phyloP scores from a whole-genome alignment of 2,113 vertebrate genomes.

The Phyllostomus discolor region DNA sequence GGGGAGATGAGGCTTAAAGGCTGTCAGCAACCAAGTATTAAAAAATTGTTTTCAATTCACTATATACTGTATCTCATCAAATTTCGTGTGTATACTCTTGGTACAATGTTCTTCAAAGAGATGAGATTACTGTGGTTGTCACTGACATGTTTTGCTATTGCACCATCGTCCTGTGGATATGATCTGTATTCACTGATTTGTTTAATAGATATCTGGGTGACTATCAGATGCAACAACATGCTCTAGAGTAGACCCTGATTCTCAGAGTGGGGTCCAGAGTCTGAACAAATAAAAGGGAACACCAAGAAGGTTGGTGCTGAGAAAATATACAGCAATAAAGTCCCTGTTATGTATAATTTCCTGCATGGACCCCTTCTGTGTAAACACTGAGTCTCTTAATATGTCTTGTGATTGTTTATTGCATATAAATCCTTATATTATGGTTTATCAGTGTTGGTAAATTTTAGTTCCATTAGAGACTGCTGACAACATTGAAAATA shows the following conservation, averaged over 20 bases:
- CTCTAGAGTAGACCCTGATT: background rate
- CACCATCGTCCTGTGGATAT: background rate
- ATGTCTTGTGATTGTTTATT: background rate
- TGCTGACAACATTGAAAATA: background rate
- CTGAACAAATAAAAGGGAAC: background rate
- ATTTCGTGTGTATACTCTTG: accelerated
- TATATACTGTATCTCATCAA: background rate
- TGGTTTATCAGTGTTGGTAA: background rate
- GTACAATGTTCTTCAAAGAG: background rate
- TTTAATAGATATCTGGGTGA: background rate
- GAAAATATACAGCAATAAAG: background rate
- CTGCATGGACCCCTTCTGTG: background rate
- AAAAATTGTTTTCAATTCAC: accelerated
- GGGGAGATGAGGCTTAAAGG: background rate
- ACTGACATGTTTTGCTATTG: background rate
- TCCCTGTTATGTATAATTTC: background rate
- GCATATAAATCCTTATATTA: background rate
- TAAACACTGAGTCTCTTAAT: background rate
- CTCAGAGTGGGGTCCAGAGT: background rate
- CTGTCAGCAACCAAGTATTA: background rate
- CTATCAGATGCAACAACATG: background rate
- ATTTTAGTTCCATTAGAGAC: background rate
- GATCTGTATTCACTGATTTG: background rate
- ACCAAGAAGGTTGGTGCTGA: background rate
- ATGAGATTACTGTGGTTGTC: background rate